Conservation (phyloP, 1,140 invertebrate genomes). For the Heliothis virescens region DNA sequence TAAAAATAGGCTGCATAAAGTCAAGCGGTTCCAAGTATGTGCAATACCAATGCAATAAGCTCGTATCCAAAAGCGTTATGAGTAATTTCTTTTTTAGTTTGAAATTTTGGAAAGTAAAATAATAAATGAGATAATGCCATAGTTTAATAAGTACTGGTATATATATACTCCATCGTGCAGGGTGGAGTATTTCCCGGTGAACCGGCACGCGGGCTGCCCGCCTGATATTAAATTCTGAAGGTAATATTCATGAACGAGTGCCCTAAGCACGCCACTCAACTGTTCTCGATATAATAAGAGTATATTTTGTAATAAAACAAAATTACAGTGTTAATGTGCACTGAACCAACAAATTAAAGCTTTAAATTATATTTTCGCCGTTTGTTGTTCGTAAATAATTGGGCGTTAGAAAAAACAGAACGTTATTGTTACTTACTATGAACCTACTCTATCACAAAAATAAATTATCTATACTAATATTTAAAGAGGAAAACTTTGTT, state of each 20-base stretch:
- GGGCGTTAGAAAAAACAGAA: not conserved
- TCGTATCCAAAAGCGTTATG: no score
- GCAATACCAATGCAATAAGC: not conserved
- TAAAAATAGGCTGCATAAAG: no score
- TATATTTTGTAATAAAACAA: slow-evolving; percentile 12
- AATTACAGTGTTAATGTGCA: slow-evolving; percentile 7
- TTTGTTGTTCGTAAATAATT: not conserved
- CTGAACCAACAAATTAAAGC: slow-evolving; percentile 10
- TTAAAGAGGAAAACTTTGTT: no score
- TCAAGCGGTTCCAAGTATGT: no score
- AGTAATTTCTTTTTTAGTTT: no score
- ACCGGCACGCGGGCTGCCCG: slow-evolving; percentile 9
- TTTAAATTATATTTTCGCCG: not conserved
- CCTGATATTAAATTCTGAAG: slow-evolving; percentile 42
- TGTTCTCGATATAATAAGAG: slow-evolving; percentile 21
- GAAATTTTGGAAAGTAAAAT: not conserved
- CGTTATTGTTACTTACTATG: no score
- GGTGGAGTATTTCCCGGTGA: slow-evolving; percentile 15
- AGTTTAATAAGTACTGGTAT: not conserved
- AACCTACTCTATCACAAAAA: no score
- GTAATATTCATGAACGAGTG: slow-evolving; percentile 38
- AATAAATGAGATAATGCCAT: not conserved
- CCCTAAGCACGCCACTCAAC: slow-evolving; percentile 25
- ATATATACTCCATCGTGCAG: not conserved
- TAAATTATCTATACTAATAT: no score